Base-by-base conservation (phyloP, 2,797 vertebrate genomes). In the Thamnophis elegans region DNA sequence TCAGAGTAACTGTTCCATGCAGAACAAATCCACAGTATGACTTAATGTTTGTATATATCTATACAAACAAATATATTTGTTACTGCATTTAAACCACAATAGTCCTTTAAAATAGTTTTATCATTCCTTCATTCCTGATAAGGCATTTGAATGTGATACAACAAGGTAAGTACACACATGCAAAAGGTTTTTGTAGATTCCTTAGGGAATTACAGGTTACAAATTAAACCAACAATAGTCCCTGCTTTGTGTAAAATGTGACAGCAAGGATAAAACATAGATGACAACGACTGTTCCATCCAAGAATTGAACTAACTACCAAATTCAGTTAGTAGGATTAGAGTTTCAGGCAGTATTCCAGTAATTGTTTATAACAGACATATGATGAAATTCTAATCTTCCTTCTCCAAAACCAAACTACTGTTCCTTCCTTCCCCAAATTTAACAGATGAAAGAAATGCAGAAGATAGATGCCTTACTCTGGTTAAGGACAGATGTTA, bases 381-480 rank as follows among this genome's bases (percentile, higher is more conserved):
- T 92, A 93, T 60, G 92, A 82, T 42, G 36, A 89, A 94, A 94
- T 94, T 94, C 91, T 92, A 94, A 47, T 42, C n/a, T 95, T 85
- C 28, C 86, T 82, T 91, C 0, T 9, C 12, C 87, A 89, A 92
- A 93, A 92, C 92, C 22, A 82, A 47, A 12, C 36, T 47, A 82
- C 60, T 65, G 28, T n/a, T 4, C 4, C 20, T 47, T 22, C 42
- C 36, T 25, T 20, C 42, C 22, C 10, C 36, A 82, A 82, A 47
- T 47, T 12, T 82, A 47, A 47, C 20, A 47, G 36, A 47, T 87
- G 9, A 65, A 59, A 90, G 58, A 18, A 88, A 59, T 93, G 65
- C 62, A 91, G 92, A 85, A 94, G 68, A 95, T 90, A 96, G 91
- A 96, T 95, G 95, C 96, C 97, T 97, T 96, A 95, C 95, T 95